Base-by-base conservation (phyloP, 2,888 invertebrate species). In the Aphodius sticticus region DNA sequence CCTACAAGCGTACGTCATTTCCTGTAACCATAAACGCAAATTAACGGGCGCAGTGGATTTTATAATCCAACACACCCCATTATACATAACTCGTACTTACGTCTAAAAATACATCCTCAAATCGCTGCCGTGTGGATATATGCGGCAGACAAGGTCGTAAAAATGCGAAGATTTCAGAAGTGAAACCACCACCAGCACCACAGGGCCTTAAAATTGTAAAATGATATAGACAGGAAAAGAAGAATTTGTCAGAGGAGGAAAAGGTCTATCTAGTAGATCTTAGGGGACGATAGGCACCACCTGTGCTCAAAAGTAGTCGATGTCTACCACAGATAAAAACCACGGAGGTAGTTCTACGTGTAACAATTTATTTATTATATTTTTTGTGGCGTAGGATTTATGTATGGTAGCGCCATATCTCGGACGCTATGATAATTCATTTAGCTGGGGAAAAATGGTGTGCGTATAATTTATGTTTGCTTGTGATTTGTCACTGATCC, bases 11-110 rank as follows among this genome's bases (percentile, higher is more conserved):
- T 53, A 36, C 38, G 53, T 77, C 77, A 38, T 77, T 77, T 77
- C 77, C 77, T 77, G 71, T 77, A 77, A 77, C 77, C 71, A 77
- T 77, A 77, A 77, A 77, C 38, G 53, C 71, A 36, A 72, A 77
- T 71, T 77, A 77, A 77, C 77, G 71, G 74, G 53, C 70, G 71
- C 71, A 35, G 77, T 69, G 16, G 38, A 72, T 77, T 53, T 72
- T 38, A 77, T 37, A 77, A 71, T 77, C 15, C 37, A 71, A 16
- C 71, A 71, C 77, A 70, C 70, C 36, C 71, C 70, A 35, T 71
- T 26, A 26, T 26, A 26, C 26, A 72, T 71, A 77, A 71, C 72
- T 26, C 26, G 26, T 26, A 26, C 26, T 26, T 26, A 53, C 35
- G 16, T 15, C 77, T 70, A 77, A 77, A 77, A 77, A 71, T 77